A percentile compares a stretch with the other conserved stretches of the same genome.
Evolutionary conservation across 2,113 vertebrate genomes (phyloP).

Genomic region (human (Homo sapiens)): DNA sequence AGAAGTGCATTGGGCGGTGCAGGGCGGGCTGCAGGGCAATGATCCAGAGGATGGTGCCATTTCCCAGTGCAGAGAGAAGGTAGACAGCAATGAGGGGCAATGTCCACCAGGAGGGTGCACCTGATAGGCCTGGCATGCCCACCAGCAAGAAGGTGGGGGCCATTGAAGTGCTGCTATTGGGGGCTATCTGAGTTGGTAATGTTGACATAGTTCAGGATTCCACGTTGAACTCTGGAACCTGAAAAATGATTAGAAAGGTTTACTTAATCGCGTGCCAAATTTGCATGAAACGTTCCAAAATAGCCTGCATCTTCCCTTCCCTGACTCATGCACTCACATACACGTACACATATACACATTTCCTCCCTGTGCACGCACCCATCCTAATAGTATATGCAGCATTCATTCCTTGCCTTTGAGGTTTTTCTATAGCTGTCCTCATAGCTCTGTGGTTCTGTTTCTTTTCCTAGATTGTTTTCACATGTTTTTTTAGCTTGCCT

Average conservation of each 20-base stretch:
- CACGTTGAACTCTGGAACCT: constrained; percentile 7
- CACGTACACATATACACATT: accelerated
- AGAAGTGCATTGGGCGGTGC: constrained; percentile 69
- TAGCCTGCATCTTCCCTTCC: background rate
- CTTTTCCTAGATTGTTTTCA: background rate
- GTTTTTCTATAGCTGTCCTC: background rate
- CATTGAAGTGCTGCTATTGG: constrained; percentile 49
- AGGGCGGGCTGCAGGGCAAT: constrained; percentile 62
- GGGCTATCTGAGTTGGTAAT: background rate
- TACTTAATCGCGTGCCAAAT: background rate
- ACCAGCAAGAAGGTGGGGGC: constrained; percentile 63
- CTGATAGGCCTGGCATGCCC: constrained; percentile 73
- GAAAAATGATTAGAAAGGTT: constrained; percentile 49
- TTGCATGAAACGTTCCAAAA: background rate
- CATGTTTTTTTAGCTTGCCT: background rate
- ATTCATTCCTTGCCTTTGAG: background rate
- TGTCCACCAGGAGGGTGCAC: constrained; percentile 64
- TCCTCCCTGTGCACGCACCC: background rate
- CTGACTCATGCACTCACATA: accelerated
- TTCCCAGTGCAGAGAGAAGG: constrained; percentile 70
- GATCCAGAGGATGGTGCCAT: constrained; percentile 63
- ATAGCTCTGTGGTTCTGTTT: background rate
- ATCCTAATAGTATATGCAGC: background rate
- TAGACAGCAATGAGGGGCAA: constrained; percentile 37
- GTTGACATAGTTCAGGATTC: constrained; percentile 40